Conservation (phyloP, 2,113 vertebrate genomes). For the Corapipo altera region DNA sequence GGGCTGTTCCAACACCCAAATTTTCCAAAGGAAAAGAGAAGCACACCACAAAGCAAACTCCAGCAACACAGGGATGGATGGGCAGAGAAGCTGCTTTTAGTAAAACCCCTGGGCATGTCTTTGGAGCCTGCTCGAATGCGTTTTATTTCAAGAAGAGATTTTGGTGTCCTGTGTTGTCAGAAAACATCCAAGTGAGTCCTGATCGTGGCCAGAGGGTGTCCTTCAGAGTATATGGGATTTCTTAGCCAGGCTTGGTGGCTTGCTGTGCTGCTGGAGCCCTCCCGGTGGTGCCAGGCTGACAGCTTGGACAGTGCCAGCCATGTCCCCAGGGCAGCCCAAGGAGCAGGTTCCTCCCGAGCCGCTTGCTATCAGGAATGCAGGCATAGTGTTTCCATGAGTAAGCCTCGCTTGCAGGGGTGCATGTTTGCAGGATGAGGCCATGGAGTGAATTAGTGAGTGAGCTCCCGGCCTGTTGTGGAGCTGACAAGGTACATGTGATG, state of each 20-base stretch:
- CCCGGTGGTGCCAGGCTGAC: not conserved
- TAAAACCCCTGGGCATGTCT: not conserved
- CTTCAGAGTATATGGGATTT: not conserved
- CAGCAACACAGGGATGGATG: not conserved
- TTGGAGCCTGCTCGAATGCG: not conserved
- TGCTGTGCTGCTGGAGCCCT: conserved; percentile 7
- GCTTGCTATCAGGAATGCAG: not conserved
- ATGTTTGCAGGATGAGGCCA: conserved; percentile 62
- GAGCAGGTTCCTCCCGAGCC: not conserved
- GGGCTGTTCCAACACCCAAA: not conserved
- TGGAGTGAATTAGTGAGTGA: not conserved
- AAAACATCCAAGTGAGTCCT: not conserved
- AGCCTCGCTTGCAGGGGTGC: conserved; percentile 21
- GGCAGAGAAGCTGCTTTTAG: not conserved
- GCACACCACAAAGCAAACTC: not conserved
- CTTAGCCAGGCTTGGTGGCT: not conserved
- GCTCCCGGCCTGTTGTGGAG: not conserved
- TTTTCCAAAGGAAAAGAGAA: not conserved
- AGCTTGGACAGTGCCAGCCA: not conserved
- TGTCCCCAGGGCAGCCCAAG: not conserved
- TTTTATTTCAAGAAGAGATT: not conserved
- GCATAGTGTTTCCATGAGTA: conserved; percentile 66
- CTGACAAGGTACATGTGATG: not conserved
- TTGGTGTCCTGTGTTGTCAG: not conserved
- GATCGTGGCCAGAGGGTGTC: not conserved